Evolutionary conservation across 2,113 vertebrate genomes (phyloP).

Genomic region (Panthera uncia): DNA sequence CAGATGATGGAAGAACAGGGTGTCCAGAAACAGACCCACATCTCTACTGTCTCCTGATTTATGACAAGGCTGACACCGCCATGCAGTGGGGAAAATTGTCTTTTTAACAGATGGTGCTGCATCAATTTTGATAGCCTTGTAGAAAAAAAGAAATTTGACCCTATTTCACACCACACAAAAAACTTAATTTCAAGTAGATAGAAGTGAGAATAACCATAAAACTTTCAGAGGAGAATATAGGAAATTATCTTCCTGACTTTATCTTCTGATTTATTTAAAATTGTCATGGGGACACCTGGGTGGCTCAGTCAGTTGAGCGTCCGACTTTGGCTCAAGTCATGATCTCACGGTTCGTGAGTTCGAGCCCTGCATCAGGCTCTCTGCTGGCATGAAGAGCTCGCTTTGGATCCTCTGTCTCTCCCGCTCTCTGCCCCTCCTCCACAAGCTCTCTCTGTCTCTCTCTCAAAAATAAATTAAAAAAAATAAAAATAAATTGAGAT

Average conservation of each 20-base stretch:
- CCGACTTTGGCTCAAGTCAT: too few relatives aligned
- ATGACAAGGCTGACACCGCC: not conserved
- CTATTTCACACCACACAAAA: not conserved
- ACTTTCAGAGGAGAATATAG: constrained; percentile 5
- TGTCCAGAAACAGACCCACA: not conserved
- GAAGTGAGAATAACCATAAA: not conserved
- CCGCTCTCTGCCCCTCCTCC: too few relatives aligned
- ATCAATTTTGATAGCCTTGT: not conserved
- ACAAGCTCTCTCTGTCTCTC: too few relatives aligned
- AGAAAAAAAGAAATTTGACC: not conserved
- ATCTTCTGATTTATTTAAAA: not conserved
- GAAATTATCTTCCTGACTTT: not conserved
- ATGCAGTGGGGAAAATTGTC: not conserved
- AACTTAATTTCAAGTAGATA: not conserved
- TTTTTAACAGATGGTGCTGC: not conserved
- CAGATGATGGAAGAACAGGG: not conserved
- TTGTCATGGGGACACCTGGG: not conserved
- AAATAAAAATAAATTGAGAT: not conserved
- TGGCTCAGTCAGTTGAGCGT: too few relatives aligned
- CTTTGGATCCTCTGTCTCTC: too few relatives aligned
- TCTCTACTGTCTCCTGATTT: not conserved
- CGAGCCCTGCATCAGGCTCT: too few relatives aligned
- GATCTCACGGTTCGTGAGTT: too few relatives aligned
- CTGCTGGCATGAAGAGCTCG: too few relatives aligned
- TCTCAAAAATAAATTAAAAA: too few relatives aligned